Conservation (phyloP, 2,113 vertebrate genomes). For the Zosterops japonicus region DNA sequence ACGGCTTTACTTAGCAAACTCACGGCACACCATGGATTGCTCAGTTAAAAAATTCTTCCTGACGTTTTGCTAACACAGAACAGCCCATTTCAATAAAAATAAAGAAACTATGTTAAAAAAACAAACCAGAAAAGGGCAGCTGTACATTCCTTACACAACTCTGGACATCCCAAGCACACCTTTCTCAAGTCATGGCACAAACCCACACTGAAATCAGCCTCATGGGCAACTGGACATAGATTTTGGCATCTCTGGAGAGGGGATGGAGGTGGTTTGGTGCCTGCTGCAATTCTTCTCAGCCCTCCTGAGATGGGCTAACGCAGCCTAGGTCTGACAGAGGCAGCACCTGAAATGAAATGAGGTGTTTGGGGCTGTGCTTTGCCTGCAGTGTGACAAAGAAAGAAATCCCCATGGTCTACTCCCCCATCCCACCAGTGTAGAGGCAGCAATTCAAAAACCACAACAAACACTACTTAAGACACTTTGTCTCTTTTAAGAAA, state of each 20-base stretch:
- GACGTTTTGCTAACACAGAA: background rate
- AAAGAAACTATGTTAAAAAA: background rate
- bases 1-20: background rate
- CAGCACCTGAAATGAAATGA: constrained; percentile 45
- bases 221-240: accelerated
- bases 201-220: accelerated
- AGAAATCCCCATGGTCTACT: accelerated
- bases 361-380: background rate
- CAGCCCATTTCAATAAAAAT: background rate
- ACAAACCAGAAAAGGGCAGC: background rate
- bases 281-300: background rate
- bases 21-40: background rate
- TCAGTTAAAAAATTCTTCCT: background rate
- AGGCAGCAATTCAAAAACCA: background rate
- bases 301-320: background rate
- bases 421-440: accelerated
- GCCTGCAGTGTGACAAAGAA: background rate
- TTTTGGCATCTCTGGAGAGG: background rate
- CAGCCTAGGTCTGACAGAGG: background rate
- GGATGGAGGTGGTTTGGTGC: background rate
- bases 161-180: background rate
- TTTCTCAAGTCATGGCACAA: background rate
- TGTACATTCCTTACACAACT: background rate
- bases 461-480: background rate
- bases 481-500: background rate